Percentiles rank a stretch among this genome's conserved stretches.
phyloP scores from a whole-genome alignment of 2,888 invertebrate species.

The Eupithecia centaureata region DNA sequence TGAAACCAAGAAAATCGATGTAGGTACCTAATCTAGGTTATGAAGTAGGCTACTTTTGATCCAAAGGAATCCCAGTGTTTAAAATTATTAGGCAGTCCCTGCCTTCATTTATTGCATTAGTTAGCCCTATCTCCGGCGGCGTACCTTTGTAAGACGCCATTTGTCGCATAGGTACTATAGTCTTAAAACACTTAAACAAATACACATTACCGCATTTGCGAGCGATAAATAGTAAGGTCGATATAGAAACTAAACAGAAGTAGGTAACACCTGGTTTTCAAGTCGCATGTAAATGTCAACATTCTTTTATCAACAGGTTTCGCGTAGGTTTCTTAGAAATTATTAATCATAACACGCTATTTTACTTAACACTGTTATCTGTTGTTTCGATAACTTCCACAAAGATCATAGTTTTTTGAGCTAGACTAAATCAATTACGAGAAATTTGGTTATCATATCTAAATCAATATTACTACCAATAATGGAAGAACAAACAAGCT shows the following conservation, averaged over 20 bases:
- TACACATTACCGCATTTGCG: neutral
- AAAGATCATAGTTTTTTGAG: neutral
- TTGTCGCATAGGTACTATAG: neutral
- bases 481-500: neutral
- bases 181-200: conserved; percentile 3
- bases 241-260: neutral
- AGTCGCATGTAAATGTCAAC: neutral
- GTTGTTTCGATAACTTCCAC: neutral
- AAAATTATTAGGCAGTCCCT: too few relatives aligned
- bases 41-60: too few relatives aligned
- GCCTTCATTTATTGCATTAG: too few relatives aligned
- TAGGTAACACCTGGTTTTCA: neutral
- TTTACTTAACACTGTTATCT: neutral
- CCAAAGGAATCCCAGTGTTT: too few relatives aligned
- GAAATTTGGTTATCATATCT: neutral
- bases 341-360: conserved; percentile 5
- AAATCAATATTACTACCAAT: neutral
- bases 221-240: neutral
- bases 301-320: conserved; percentile 1
- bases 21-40: too few relatives aligned
- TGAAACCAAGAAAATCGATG: too few relatives aligned
- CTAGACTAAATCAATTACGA: neutral
- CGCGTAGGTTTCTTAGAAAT: neutral
- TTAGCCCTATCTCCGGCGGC: too few relatives aligned
- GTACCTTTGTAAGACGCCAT: too few relatives aligned